Evolutionary conservation across 2,888 invertebrate species (phyloP), one percentile per base, ranked within the genome.

Genomic region (Drosophila eohydei): DNA sequence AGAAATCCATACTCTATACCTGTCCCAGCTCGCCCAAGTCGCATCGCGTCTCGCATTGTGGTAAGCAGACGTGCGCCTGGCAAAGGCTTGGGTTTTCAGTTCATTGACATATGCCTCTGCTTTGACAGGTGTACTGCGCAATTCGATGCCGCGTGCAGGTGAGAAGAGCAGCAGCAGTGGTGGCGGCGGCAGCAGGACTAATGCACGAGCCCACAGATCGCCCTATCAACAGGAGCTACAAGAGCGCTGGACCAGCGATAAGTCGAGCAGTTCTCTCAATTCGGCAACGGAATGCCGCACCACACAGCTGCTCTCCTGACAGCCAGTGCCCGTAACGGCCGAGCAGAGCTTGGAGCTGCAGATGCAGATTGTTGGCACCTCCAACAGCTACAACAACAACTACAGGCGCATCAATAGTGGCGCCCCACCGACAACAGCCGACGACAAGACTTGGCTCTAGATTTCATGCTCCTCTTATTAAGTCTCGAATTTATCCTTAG

Each of bases 1-100:
- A 93, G 78, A 90, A 93, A 65, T 93, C 93, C 30, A 92, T 93
- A 86, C 83, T 93, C 28, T 93, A 92, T 62, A 83, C 92, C 55
- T 93, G 93, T 72, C 92, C 93, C 34, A 90, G 92, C 52, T 93
- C 93, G 40, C 93, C 93, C 0, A 92, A 92, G 66, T 89, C 83
- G 72, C 91, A 89, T 63, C 89, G 92, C 57, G 85, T 91, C 36
- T 91, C 92, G 11, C 92, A 92, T 56, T 86, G 90, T 74, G 92
- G 92, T 92, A 83, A 90, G 91, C 0, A 11, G n/a, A 30, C 3
- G 11, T 43, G 54, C 14, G 43, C 41, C 38, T 40, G 34, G 56
- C 63, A 44, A 60, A 32, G 9, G n/a, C n/a, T n/a, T n/a, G 6
- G 1, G 7, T 40, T 14, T n/a, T 30, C 14, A 16, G 5, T n/a